These are phyloP conservation scores for Diaphora mendica DNA, from an alignment of 2,888 invertebrate genomes.

Conservation along the genomic window DNA sequence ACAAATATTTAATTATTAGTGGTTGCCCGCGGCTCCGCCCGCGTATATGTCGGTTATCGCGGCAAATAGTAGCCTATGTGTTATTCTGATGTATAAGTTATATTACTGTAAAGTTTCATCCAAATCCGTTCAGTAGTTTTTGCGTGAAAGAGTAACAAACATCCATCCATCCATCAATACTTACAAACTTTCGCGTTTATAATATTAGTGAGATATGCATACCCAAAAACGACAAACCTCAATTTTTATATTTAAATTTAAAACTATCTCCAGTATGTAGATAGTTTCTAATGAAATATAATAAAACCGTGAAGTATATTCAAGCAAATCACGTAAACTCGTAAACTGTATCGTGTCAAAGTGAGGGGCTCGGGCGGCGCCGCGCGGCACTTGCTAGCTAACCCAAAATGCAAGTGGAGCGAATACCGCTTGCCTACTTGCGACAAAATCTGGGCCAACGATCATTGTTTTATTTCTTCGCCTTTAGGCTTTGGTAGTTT, in stretches of 20 bases:
- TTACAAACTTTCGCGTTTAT: too few relatives aligned
- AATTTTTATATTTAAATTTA: background rate
- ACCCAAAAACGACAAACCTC: background rate
- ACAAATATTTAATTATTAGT: too few relatives aligned
- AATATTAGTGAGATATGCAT: too few relatives aligned
- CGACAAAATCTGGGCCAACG: constrained; percentile 32
- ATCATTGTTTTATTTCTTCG: constrained; percentile 28
- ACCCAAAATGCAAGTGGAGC: constrained; percentile 50
- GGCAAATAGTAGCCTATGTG: too few relatives aligned
- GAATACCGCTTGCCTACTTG: constrained; percentile 37
- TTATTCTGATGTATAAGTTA: too few relatives aligned
- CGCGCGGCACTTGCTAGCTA: constrained; percentile 25
- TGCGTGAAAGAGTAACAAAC: too few relatives aligned
- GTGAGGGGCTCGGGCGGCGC: constrained; percentile 19
- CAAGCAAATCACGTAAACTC: constrained; percentile 21
- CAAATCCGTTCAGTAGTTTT: too few relatives aligned
- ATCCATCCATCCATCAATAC: too few relatives aligned
- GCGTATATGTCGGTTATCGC: too few relatives aligned
- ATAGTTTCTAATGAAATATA: background rate
- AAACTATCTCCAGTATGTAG: constrained; percentile 1
- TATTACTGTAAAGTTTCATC: too few relatives aligned
- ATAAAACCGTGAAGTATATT: constrained; percentile 12
- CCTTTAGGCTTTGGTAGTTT: constrained; percentile 12
- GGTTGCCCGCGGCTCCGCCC: too few relatives aligned
- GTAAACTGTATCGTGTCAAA: constrained; percentile 14